Percentiles rank a stretch among this genome's conserved stretches.
phyloP scores from a whole-genome alignment of 2,888 invertebrate genomes.

The Osmoderma eremita region DNA sequence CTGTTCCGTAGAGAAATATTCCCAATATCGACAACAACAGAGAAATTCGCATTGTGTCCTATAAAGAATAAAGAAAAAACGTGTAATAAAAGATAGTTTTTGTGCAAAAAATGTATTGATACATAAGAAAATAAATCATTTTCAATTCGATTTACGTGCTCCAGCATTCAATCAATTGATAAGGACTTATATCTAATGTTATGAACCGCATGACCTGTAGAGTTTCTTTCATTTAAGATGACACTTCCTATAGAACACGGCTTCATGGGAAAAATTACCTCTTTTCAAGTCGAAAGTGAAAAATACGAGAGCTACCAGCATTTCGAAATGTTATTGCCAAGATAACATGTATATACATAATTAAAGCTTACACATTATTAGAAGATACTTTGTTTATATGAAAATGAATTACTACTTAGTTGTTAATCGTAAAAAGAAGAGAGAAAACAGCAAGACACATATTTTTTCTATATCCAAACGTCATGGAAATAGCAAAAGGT shows the following conservation, averaged over 20 bases:
- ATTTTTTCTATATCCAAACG: too few relatives aligned
- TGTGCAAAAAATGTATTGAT: too few relatives aligned
- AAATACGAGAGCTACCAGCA: neutral
- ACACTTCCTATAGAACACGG: slow-evolving; percentile 20
- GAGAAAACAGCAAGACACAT: too few relatives aligned
- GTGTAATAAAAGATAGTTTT: neutral
- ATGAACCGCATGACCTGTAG: slow-evolving; percentile 34
- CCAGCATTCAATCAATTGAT: slow-evolving; percentile 35
- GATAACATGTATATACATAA: too few relatives aligned
- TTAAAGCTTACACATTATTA: too few relatives aligned
- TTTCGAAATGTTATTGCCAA: slow-evolving; percentile 12
- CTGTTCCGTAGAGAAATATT: slow-evolving; percentile 1
- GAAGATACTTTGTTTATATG: too few relatives aligned
- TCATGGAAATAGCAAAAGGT: too few relatives aligned
- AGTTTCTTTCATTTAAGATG: slow-evolving; percentile 11
- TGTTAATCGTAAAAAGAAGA: too few relatives aligned
- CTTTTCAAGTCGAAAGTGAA: slow-evolving; percentile 1
- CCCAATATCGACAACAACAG: slow-evolving; percentile 9
- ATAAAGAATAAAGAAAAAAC: slow-evolving; percentile 2
- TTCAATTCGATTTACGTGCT: slow-evolving; percentile 21
- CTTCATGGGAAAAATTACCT: slow-evolving; percentile 6
- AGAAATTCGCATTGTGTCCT: slow-evolving; percentile 26
- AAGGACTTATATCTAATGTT: slow-evolving; percentile 30
- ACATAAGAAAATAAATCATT: slow-evolving; percentile 4
- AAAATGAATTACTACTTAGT: too few relatives aligned